Base-by-base conservation (phyloP, 2,797 vertebrate species). In the Ctenopoma kingsleyae region DNA sequence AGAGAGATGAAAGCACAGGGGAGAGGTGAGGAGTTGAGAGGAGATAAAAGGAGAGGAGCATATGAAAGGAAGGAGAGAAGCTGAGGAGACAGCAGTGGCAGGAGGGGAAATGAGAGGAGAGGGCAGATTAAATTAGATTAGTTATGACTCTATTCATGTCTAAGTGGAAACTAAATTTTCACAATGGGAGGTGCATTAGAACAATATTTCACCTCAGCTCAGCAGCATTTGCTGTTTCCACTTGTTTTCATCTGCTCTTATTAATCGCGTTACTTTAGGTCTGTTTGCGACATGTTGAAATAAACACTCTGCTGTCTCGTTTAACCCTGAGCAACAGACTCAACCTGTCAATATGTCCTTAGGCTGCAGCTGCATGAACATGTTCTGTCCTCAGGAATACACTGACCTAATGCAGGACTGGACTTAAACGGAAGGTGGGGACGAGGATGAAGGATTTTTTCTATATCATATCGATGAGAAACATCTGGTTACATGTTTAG, bases 121-220 rank as follows among this genome's bases (percentile, higher is more conserved):
- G 67, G 65, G 59, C 52, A 74, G 78, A 83, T 85, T 69, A 52
- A 81, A 78, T 80, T 70, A 80, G 78, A 84, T 87, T 76, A 66
- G 53, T 58, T 80, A 60, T 68, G 71, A 78, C 71, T 84, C 69
- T 17, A 36, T 78, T 87, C 68, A 55, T 68, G 75, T 76, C 64
- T 67, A 80, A 86, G 78, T 88, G 80, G 77, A 86, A 87, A 86
- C 86, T 36, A 82, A 70, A 76, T 83, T 57, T 72, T 75, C 74
- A 67, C 44, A 6, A 74, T 32, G 22, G 78, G 84, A 72, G 73
- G 75, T 30, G 60, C 61, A 63, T 74, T 36, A 61, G 57, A 72
- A 77, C 71, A 58, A 80, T 63, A 70, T 66, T 65, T 76, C 74
- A 51, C 44, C 36, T 16, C 49, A 1, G 48, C 59, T 62, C 72